Percentiles rank a stretch among this genome's conserved stretches.
Evolutionary conservation across 2,797 vertebrate genomes (phyloP).

Genomic region (Pseudochaenichthys georgianus): DNA sequence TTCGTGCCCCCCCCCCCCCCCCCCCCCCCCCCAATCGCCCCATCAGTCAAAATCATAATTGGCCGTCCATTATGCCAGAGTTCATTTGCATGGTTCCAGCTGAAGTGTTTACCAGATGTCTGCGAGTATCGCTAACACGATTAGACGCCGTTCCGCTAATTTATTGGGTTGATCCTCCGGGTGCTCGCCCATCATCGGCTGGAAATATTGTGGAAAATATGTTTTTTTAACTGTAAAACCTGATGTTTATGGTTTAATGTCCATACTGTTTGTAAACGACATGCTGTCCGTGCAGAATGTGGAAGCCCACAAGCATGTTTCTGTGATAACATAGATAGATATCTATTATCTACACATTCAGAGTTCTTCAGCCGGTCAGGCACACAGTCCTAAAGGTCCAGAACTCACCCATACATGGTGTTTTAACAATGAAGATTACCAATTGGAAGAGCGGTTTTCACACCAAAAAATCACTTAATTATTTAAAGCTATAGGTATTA

Average conservation of each 20-base stretch:
- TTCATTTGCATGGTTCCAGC: constrained; percentile 75
- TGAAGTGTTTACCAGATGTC: constrained; percentile 81
- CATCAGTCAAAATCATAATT: constrained; percentile 77
- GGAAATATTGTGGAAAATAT: constrained; percentile 12
- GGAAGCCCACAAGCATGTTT: background rate
- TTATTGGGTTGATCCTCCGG: constrained; percentile 64
- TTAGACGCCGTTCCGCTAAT: constrained; percentile 68
- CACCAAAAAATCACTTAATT: background rate
- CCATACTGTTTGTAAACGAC: background rate
- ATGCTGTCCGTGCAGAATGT: background rate
- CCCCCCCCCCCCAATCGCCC: constrained; percentile 20
- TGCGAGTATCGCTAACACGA: constrained; percentile 70
- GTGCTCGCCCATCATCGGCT: constrained; percentile 50
- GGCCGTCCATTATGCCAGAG: constrained; percentile 71
- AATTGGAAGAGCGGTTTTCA: background rate
- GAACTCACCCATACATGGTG: background rate
- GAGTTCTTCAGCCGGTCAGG: background rate
- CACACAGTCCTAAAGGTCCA: too few relatives aligned
- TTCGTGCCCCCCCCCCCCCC: too few relatives aligned
- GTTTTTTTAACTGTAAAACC: constrained; percentile 19
- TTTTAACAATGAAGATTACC: background rate
- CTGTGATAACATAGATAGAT: constrained; percentile 7
- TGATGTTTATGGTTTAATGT: constrained; percentile 16
- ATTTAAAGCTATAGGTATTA: background rate
- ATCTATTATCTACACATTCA: background rate